Base-by-base conservation (phyloP, 2,797 vertebrate genomes). In the Molossus molossus region DNA sequence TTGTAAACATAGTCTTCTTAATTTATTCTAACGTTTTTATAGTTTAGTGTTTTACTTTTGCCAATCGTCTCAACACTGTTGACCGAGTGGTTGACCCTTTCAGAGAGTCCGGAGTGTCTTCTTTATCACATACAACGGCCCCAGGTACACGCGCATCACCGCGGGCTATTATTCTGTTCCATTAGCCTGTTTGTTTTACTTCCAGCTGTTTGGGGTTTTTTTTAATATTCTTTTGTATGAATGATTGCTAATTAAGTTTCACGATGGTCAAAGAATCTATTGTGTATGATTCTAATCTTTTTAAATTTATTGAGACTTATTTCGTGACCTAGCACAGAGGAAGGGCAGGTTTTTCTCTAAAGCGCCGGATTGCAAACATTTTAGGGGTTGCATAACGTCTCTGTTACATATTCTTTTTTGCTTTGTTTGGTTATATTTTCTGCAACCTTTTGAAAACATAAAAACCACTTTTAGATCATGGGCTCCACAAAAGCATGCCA, bases 61-160 rank as follows among this genome's bases (percentile, higher is more conserved):
- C 62, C n/a, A 15, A 0, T 53, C 48, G 55, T 55, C 45, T 55
- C n/a, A 72, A 27, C 65, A 53, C 64, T 27, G 0, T 53, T 82
- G 27, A 50, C 58, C 6, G 6, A 79, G 25, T 1, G 21, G 45
- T 20, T 45, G 50, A 13, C 58, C 76, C 50, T 81, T 37, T 67
- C 23, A 25, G 0, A 0, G 67, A 4, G 6, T 40, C 6, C 20
- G 29, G 53, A 62, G 50, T 12, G 1, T 11, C 55, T 45, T 72
- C 29, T 33, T 58, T 48, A 4, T 23, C 6, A 1, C 2, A 23
- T 62, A n/a, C 1, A 2, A 37, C 14, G 50, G 9, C 21, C 25
- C 9, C 25, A 3, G 2, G 9, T 14, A 0, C 3, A 23, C 8
- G 0, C 10, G 14, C 3, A 1, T 45, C 64, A 23, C 2, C 23